Percentiles rank a stretch among this genome's conserved stretches.
These are phyloP conservation scores for Epistrophella euchroma DNA, from an alignment of 2,888 invertebrate species.

Conservation along the genomic window DNA sequence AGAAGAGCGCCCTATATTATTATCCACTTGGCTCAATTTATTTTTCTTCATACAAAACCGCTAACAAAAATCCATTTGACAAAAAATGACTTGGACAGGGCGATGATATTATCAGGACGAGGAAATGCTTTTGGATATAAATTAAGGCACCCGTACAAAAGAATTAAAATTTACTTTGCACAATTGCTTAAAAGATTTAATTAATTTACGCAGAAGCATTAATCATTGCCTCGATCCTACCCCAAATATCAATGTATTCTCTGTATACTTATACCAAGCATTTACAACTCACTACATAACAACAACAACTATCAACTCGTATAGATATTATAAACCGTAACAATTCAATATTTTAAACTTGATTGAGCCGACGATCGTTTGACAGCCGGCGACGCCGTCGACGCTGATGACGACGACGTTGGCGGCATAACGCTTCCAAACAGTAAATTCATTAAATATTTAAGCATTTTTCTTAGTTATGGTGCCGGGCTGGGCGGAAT, in stretches of 20 bases:
- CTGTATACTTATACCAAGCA: slow-evolving; percentile 17
- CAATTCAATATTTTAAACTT: slow-evolving; percentile 65
- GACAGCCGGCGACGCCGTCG: slow-evolving; percentile 51
- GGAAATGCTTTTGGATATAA: slow-evolving; percentile 58
- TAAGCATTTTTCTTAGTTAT: slow-evolving; percentile 84
- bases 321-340: slow-evolving; percentile 25
- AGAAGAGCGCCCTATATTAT: too few species aligned
- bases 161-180: slow-evolving; percentile 9
- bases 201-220: slow-evolving; percentile 76
- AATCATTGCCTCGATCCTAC: slow-evolving; percentile 41
- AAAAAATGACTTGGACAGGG: slow-evolving; percentile 2
- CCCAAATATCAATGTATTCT: slow-evolving; percentile 8
- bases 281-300: slow-evolving; percentile 38
- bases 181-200: slow-evolving; percentile 76
- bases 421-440: slow-evolving; percentile 76
- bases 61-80: not conserved
- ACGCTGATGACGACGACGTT: slow-evolving; percentile 49
- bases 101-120: slow-evolving; percentile 22
- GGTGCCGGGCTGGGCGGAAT: slow-evolving; percentile 84
- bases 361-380: slow-evolving; percentile 56
- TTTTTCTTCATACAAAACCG: not conserved
- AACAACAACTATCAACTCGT: slow-evolving; percentile 47
- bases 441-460: slow-evolving; percentile 83
- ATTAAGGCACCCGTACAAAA: slow-evolving; percentile 60
- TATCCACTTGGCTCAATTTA: not conserved